Evolutionary conservation across 2,113 vertebrate genomes (phyloP).

Genomic region (Gymnarchus niloticus): DNA sequence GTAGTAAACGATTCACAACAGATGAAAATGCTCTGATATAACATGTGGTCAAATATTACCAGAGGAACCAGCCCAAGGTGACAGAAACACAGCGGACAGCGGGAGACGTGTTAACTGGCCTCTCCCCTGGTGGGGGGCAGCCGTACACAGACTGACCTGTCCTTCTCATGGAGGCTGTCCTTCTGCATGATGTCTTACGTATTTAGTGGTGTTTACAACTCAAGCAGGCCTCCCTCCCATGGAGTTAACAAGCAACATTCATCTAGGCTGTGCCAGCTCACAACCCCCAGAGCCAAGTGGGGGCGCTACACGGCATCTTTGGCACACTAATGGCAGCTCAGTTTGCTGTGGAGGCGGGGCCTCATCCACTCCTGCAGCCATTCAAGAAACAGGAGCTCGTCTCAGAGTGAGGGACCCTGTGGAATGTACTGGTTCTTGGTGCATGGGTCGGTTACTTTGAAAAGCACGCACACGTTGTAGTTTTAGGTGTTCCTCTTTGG

Average conservation of each 20-base stretch:
- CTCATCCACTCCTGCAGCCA: conserved; percentile 50
- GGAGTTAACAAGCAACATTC: conserved; percentile 53
- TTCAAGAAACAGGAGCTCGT: conserved; percentile 38
- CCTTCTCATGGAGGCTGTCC: conserved; percentile 1
- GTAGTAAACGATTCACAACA: neutral
- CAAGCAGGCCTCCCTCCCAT: conserved; percentile 44
- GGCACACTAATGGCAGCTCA: neutral
- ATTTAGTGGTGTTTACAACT: conserved; percentile 25
- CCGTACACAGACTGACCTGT: neutral
- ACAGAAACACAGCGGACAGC: neutral
- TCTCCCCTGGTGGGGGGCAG: neutral
- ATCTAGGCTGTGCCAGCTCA: conserved; percentile 40
- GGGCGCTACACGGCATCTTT: neutral
- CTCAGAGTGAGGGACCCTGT: neutral
- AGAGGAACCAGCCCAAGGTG: neutral
- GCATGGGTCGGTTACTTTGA: neutral
- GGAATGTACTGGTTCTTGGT: neutral
- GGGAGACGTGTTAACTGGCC: neutral
- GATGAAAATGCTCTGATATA: neutral
- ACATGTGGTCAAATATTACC: neutral
- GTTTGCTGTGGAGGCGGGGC: neutral
- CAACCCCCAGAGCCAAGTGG: conserved; percentile 50
- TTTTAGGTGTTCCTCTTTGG: too few relatives aligned
- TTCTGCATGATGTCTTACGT: conserved; percentile 23
- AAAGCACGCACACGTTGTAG: neutral